A percentile compares a stretch with the other conserved stretches of the same genome.
These are phyloP conservation scores for Melopsittacus undulatus DNA, from an alignment of 2,797 vertebrate genomes.

Conservation along the genomic window DNA sequence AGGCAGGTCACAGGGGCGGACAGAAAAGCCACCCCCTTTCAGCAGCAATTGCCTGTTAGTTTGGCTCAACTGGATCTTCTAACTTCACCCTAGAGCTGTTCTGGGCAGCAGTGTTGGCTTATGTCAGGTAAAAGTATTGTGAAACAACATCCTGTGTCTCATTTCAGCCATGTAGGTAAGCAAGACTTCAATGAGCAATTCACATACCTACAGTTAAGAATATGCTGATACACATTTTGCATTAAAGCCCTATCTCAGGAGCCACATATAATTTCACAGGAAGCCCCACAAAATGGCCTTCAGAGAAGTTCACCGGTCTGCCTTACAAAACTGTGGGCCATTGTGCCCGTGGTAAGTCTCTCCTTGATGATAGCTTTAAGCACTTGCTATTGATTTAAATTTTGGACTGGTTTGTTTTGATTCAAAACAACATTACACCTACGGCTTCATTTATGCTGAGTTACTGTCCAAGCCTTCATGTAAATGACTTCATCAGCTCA, in stretches of 20 bases:
- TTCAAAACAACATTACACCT: conserved; percentile 59
- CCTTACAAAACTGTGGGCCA: conserved; percentile 35
- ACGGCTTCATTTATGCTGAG: conserved; percentile 46
- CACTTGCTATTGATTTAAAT: conserved; percentile 51
- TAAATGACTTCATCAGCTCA: not conserved
- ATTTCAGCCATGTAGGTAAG: conserved; percentile 27
- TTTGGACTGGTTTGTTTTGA: conserved; percentile 58
- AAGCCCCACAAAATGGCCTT: conserved; percentile 33
- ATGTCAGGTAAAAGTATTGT: conserved; percentile 41
- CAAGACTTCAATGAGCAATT: conserved; percentile 26
- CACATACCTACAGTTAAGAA: not conserved
- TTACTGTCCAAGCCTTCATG: conserved; percentile 27
- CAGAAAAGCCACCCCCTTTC: not conserved
- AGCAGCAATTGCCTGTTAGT: conserved; percentile 19
- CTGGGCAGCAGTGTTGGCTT: not conserved
- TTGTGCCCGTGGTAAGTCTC: not conserved
- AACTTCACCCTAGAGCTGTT: conserved; percentile 12
- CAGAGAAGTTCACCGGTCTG: conserved; percentile 35
- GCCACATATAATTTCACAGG: not conserved
- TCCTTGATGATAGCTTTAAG: conserved; percentile 28
- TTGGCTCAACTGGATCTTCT: conserved; percentile 36
- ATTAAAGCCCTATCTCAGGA: conserved; percentile 25
- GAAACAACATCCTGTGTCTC: conserved; percentile 19
- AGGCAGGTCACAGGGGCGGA: not conserved
- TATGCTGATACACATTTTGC: conserved; percentile 34